Evolutionary conservation across 30 jellyfish, hydroid and myxozoan genomes (phyloP).

Genomic region (Sanderia malayensis): DNA sequence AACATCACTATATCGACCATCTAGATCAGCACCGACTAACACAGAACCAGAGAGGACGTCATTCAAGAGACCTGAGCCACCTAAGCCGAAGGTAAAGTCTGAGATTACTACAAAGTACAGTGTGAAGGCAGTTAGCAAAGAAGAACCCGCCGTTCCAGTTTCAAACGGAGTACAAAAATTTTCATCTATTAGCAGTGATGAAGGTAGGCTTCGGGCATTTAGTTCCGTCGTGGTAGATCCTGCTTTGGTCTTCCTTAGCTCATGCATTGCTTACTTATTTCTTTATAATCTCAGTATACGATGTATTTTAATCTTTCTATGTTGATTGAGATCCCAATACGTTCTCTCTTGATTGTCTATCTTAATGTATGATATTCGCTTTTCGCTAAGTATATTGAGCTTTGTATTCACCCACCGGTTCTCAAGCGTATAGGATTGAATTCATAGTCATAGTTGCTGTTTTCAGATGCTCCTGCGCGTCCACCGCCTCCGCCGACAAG

Average conservation of each 20-base stretch:
- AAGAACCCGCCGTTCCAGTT: constrained; percentile 20
- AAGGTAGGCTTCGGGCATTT: constrained; percentile 30
- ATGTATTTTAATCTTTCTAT: no score
- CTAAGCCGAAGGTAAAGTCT: constrained; percentile 16
- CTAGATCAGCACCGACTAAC: not conserved
- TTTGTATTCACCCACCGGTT: no score
- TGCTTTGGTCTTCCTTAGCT: no score
- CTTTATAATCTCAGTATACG: no score
- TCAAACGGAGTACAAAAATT: constrained; percentile 39
- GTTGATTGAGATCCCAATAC: no score
- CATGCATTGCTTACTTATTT: no score
- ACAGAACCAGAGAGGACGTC: not conserved
- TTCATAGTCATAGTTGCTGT: no score
- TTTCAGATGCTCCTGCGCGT: constrained; percentile 69
- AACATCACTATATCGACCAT: not conserved
- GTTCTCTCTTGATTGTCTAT: no score
- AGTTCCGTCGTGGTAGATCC: no score
- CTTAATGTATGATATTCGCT: no score
- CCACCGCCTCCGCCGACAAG: constrained; percentile 98
- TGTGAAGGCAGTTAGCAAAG: constrained; percentile 14
- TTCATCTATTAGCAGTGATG: constrained; percentile 54
- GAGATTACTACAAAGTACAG: constrained; percentile 12
- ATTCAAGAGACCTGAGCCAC: constrained; percentile 2
- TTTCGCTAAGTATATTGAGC: no score
- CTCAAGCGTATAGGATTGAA: no score